Percentiles rank a stretch among this genome's conserved stretches.
Conservation (phyloP, 1,140 invertebrate genomes). For the Lucilia sericata region DNA sequence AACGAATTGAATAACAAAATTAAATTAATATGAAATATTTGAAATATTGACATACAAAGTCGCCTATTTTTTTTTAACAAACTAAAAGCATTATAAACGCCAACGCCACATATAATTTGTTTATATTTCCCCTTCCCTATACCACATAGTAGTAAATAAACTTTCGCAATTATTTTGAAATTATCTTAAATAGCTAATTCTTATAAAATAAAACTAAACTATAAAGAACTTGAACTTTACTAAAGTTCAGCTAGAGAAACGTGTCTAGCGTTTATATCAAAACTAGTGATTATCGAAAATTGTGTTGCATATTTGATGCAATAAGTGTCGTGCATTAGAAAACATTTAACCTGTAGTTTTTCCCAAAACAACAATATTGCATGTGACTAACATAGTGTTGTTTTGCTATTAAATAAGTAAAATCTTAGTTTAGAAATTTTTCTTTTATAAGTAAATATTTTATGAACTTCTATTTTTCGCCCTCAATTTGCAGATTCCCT, state of each 20-base stretch:
- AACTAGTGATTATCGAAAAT: slow-evolving; percentile 10
- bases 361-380: not conserved
- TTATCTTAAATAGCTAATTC: not conserved
- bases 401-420: not conserved
- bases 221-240: not conserved
- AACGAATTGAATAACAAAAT: too few relatives aligned
- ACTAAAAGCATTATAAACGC: too few relatives aligned
- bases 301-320: slow-evolving; percentile 19
- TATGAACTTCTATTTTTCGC: slow-evolving; percentile 22
- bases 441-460: slow-evolving; percentile 28
- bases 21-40: too few relatives aligned
- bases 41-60: too few relatives aligned
- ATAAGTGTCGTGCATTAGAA: not conserved
- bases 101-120: too few relatives aligned
- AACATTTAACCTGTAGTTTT: not conserved
- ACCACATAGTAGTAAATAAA: not conserved
- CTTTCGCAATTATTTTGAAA: not conserved
- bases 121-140: too few relatives aligned
- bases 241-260: not conserved
- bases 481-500: not conserved
- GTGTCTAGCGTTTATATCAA: not conserved
- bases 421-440: slow-evolving; percentile 9
- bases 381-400: not conserved
- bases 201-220: not conserved
- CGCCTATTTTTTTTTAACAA: too few relatives aligned